Evolutionary conservation across 2,888 invertebrate species (phyloP).

Genomic region (Cenopis cana): DNA sequence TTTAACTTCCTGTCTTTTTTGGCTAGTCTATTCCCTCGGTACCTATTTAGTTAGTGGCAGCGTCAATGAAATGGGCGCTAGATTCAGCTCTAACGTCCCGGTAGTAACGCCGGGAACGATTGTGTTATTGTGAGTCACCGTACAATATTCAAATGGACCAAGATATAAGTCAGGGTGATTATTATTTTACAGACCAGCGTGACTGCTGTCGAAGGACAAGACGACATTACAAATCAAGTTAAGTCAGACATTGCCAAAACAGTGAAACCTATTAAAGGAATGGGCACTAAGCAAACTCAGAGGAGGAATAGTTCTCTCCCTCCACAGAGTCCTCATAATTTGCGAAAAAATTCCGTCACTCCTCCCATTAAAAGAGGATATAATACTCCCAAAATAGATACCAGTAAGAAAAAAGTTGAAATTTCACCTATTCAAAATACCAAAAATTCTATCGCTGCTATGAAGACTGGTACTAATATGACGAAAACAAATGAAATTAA

Average conservation of each 20-base stretch:
- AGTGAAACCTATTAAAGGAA: not conserved
- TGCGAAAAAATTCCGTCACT: conserved; percentile 15
- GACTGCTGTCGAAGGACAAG: not conserved
- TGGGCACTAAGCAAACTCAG: conserved; percentile 16
- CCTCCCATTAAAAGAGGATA: not conserved
- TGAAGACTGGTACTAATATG: not conserved
- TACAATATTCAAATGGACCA: not conserved
- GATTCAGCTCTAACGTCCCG: not conserved
- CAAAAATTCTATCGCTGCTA: not conserved
- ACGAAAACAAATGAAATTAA: conserved; percentile 16
- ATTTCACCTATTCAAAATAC: not conserved
- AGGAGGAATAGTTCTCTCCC: conserved; percentile 1
- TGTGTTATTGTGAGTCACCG: not conserved
- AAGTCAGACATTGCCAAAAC: not conserved
- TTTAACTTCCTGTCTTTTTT: too few relatives aligned
- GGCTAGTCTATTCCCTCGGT: not conserved
- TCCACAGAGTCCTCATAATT: conserved; percentile 15
- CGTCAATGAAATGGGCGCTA: not conserved
- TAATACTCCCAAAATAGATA: conserved; percentile 3
- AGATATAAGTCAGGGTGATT: not conserved
- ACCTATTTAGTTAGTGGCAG: not conserved
- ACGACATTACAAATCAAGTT: not conserved
- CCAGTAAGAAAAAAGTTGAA: conserved; percentile 8
- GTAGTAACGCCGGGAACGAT: not conserved
- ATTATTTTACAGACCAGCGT: conserved; percentile 1